Evolutionary conservation across 2,888 invertebrate genomes (phyloP).

Genomic region (Heliconius ismenius): DNA sequence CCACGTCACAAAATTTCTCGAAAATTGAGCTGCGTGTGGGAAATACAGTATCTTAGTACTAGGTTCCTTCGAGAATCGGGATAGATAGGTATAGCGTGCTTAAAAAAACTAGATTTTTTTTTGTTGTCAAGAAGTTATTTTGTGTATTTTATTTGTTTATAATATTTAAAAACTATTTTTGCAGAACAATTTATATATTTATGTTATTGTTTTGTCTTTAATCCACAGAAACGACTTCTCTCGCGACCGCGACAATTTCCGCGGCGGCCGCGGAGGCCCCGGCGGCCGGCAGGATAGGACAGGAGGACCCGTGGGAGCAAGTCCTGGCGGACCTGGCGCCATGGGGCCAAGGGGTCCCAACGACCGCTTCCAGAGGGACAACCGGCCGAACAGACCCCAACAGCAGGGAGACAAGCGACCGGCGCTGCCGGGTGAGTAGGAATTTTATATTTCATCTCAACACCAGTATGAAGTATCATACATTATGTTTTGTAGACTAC

Average conservation of each 20-base stretch:
- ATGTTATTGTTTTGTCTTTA: neutral
- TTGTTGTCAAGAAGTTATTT: too few relatives aligned
- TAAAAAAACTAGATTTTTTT: too few relatives aligned
- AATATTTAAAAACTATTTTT: neutral
- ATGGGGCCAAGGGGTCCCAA: constrained; percentile 42
- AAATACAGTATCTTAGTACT: too few relatives aligned
- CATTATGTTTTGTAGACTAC: too few relatives aligned
- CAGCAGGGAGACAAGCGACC: constrained; percentile 52
- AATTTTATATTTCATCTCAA: too few relatives aligned
- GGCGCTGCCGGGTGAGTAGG: constrained; percentile 42
- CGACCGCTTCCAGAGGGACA: constrained; percentile 40
- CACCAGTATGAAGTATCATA: too few relatives aligned
- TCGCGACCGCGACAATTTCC: constrained; percentile 58
- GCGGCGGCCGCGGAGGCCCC: constrained; percentile 53
- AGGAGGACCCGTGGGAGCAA: constrained; percentile 40
- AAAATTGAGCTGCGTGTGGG: too few relatives aligned
- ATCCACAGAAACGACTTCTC: constrained; percentile 46
- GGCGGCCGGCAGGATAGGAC: constrained; percentile 40
- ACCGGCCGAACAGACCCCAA: constrained; percentile 36
- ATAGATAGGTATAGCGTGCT: too few relatives aligned
- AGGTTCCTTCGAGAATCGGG: too few relatives aligned
- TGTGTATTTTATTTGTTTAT: too few relatives aligned
- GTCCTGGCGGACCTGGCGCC: constrained; percentile 48
- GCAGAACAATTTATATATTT: neutral
- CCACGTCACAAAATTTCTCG: too few relatives aligned